A percentile compares a stretch with the other conserved stretches of the same genome.
Conservation (phyloP, 2,888 invertebrate species). For the Megalurothrips usitatus region DNA sequence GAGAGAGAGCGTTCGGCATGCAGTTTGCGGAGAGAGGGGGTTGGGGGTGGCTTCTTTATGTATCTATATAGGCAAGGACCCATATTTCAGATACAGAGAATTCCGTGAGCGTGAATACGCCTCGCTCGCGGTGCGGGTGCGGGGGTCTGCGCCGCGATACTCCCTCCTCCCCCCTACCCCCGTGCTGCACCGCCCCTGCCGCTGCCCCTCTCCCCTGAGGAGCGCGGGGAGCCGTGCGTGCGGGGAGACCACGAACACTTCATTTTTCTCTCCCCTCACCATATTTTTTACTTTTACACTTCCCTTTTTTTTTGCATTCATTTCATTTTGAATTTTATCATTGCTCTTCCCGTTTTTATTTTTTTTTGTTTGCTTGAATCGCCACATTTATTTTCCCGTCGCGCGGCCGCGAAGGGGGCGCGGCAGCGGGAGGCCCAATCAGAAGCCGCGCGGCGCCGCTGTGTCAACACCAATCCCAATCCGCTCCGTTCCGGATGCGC, state of each 20-base stretch:
- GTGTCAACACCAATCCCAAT: no score
- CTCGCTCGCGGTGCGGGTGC: neutral
- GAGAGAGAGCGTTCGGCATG: neutral
- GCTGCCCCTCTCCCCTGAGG: neutral
- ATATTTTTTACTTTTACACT: neutral
- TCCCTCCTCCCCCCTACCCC: neutral
- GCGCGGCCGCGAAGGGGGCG: neutral
- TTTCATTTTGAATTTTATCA: neutral
- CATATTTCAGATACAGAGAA: neutral
- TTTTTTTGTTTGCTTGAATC: neutral
- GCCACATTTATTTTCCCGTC: neutral
- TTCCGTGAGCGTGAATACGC: neutral
- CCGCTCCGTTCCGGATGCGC: no score
- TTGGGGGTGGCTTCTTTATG: neutral
- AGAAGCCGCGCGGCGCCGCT: neutral
- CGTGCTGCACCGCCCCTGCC: neutral
- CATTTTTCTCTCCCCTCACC: neutral
- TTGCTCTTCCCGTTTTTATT: neutral
- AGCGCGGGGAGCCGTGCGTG: neutral
- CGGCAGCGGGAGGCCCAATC: neutral
- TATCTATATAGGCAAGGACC: slow-evolving; percentile 1
- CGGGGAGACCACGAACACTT: neutral
- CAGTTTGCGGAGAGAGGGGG: neutral
- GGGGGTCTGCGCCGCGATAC: neutral
- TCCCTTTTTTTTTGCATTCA: neutral